Conservation (phyloP, 2,888 invertebrate species). For the Odontomyia ornata region DNA sequence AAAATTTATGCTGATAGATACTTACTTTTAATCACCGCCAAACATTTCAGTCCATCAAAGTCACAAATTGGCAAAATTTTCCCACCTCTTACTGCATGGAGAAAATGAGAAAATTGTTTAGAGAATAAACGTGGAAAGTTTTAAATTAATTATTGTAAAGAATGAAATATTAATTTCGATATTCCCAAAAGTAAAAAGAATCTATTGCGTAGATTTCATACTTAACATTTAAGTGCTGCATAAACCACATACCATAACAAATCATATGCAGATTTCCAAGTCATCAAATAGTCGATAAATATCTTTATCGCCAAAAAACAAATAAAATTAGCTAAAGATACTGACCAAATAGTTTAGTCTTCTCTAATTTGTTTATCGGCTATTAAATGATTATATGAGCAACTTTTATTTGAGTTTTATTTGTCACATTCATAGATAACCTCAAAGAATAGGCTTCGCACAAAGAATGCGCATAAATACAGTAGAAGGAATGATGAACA, state of each 20-base stretch:
- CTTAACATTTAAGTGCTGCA: too few species aligned
- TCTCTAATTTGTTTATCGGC: neutral
- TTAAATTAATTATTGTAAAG: too few species aligned
- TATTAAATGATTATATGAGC: neutral
- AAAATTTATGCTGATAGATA: slow-evolving; percentile 37
- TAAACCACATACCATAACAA: too few species aligned
- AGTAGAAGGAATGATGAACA: neutral
- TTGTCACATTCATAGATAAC: neutral
- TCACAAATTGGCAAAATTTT: slow-evolving; percentile 67
- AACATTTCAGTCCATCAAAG: slow-evolving; percentile 71
- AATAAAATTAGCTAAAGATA: neutral
- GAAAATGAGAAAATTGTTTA: slow-evolving; percentile 29
- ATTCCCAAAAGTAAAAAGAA: too few species aligned
- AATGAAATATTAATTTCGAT: too few species aligned
- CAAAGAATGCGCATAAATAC: too few species aligned
- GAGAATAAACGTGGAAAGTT: too few species aligned
- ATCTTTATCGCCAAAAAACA: neutral
- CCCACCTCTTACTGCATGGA: slow-evolving; percentile 58
- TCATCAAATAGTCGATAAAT: too few species aligned
- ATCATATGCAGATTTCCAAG: too few species aligned
- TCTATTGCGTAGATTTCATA: too few species aligned
- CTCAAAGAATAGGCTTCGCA: neutral
- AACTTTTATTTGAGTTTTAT: neutral
- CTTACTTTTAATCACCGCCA: slow-evolving; percentile 69
- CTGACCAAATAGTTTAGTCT: neutral